Base-by-base conservation (phyloP, 2,888 invertebrate species). In the Empis stercorea region DNA sequence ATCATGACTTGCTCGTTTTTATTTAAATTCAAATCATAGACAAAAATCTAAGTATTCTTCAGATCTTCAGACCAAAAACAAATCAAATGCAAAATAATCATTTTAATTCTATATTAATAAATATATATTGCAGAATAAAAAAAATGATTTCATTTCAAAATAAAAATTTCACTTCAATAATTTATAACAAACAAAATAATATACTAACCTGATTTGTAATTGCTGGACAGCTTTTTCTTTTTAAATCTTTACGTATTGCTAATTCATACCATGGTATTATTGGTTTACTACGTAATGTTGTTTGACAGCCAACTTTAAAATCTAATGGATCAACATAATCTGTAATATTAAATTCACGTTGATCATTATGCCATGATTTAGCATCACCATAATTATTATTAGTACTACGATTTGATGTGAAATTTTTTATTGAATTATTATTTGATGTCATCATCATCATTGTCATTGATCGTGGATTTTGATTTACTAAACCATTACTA, bases 231-330 rank as follows among this genome's bases (percentile, higher is more conserved):
- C 87, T 87, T 59, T 84, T 78, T 55, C 88, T 83, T 53, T 87
- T 78, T 43, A 74, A 71, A 55, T 71, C 71, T 54, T 84, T 80
- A 56, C 81, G 78, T 44, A 86, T 84, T 38, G 89, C 89, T 57
- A 88, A 68, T 68, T 89, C 89, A 81, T 87, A 89, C 89, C 89
- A 89, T 0, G 89, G 89, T 52, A 88, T 78, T 48, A 79, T 76
- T 30, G 84, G 83, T 58, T 80, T 81, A 48, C 77, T 73, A 34
- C 80, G 69, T 43, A 80, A 65, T 36, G 79, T 78, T 3, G 80
- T 78, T 65, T 79, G 79, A 56, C 77, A 79, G 36, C 80, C 80
- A 49, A 81, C 73, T 65, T 80, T 77, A n/a, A 79, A 76, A 61
- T 83, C 80, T 62, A 76, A 71, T 49, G 70, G 67, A 59, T 70